These are phyloP conservation scores for Nyctereutes procyonoides DNA, from an alignment of 2,113 vertebrate genomes.

Conservation along the genomic window DNA sequence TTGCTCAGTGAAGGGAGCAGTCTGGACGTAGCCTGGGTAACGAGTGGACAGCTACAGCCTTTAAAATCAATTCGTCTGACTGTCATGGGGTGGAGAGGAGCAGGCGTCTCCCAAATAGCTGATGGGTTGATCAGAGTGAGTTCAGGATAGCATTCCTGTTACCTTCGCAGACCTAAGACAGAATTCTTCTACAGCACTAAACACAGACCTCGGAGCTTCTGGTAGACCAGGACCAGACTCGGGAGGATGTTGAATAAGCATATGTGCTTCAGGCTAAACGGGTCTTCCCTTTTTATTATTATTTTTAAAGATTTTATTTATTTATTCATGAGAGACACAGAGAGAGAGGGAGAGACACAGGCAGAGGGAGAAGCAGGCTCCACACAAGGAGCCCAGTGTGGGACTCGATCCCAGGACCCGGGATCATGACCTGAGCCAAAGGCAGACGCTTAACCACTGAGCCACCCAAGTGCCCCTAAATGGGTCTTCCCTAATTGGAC, in stretches of 20 bases:
- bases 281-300: background rate
- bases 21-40: background rate
- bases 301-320: no score
- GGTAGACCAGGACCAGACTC: background rate
- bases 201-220: background rate
- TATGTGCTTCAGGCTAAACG: background rate
- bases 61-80: background rate
- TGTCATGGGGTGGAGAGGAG: background rate
- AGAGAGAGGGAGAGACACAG: no score
- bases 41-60: background rate
- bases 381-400: no score
- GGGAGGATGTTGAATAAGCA: background rate
- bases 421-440: no score
- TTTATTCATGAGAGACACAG: no score
- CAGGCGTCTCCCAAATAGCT: background rate
- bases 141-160: background rate
- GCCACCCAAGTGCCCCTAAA: background rate
- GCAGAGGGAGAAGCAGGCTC: no score
- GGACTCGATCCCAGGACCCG: no score
- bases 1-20: background rate
- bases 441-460: no score
- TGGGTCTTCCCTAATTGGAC: background rate
- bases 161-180: background rate
- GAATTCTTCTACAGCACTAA: background rate
- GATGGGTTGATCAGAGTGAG: background rate